phyloP scores from a whole-genome alignment of 2,888 invertebrate genomes.

The Ormyrus nitidulus region DNA sequence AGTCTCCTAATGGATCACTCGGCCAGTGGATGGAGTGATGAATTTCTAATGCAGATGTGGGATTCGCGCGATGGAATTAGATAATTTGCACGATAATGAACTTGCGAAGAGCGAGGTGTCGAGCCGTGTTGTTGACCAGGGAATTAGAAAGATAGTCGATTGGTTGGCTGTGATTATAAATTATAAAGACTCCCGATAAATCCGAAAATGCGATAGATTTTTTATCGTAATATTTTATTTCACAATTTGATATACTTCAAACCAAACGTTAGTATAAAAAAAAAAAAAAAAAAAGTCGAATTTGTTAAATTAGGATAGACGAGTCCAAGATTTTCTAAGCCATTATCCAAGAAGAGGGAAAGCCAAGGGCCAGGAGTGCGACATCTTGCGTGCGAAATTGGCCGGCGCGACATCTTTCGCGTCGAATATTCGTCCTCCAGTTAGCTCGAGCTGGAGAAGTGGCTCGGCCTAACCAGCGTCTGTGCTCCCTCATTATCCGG shows the following conservation, averaged over 20 bases:
- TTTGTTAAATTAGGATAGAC: neutral
- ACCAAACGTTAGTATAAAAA: too few species aligned
- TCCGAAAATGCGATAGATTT: too few species aligned
- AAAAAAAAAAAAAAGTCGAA: too few species aligned
- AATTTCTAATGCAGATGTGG: slow-evolving; percentile 29
- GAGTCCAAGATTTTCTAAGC: too few species aligned
- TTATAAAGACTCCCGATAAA: too few species aligned
- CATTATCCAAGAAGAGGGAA: too few species aligned
- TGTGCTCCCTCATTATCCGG: slow-evolving; percentile 31
- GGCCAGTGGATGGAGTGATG: neutral
- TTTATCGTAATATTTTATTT: too few species aligned
- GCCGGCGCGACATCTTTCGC: neutral
- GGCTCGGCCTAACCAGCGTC: slow-evolving; percentile 5
- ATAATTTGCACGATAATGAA: too few species aligned
- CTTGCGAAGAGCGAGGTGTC: neutral
- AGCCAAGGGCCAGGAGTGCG: neutral
- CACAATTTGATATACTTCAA: too few species aligned
- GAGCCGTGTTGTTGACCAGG: neutral
- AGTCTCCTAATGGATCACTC: neutral
- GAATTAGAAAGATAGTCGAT: slow-evolving; percentile 16
- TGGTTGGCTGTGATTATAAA: slow-evolving; percentile 5
- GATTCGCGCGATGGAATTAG: too few species aligned
- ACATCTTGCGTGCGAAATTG: slow-evolving; percentile 1
- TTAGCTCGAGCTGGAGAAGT: slow-evolving; percentile 19
- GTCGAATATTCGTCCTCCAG: slow-evolving; percentile 19